Evolutionary conservation across 2,888 invertebrate species (phyloP).

Genomic region (Anagyrus pseudococci): DNA sequence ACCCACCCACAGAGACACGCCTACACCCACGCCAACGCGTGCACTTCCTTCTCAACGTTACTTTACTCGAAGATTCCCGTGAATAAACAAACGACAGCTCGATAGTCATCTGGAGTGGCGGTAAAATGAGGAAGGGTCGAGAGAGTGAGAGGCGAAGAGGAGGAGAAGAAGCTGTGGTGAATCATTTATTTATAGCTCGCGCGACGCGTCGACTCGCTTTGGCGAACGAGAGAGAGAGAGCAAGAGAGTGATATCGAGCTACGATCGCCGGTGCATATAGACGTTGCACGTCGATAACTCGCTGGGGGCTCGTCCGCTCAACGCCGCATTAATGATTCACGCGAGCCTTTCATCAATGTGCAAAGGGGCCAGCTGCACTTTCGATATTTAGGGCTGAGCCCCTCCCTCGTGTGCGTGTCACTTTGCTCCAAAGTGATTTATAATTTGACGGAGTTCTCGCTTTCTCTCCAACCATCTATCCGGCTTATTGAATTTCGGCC

Average conservation of each 20-base stretch:
- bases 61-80: too few species aligned
- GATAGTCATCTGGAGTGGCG: background rate
- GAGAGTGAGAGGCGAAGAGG: background rate
- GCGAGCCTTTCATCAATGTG: background rate
- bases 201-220: background rate
- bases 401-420: too few species aligned
- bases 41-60: too few species aligned
- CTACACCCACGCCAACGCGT: too few species aligned
- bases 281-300: background rate
- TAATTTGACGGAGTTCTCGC: too few species aligned
- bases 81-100: conserved; percentile 12
- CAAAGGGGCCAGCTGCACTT: background rate
- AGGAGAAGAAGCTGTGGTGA: conserved; percentile 12
- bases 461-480: too few species aligned
- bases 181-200: conserved; percentile 30
- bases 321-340: background rate
- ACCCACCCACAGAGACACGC: too few species aligned
- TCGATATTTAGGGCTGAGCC: background rate
- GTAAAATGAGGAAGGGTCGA: background rate
- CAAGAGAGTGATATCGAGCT: background rate
- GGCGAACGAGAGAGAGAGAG: too few species aligned
- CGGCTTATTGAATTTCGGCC: too few species aligned
- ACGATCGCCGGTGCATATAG: background rate
- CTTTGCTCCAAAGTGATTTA: too few species aligned
- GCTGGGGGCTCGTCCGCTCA: background rate